Evolutionary conservation across 1,140 invertebrate species (phyloP), one percentile per base, ranked within the genome.

Genomic region (Bombus fervidus): DNA sequence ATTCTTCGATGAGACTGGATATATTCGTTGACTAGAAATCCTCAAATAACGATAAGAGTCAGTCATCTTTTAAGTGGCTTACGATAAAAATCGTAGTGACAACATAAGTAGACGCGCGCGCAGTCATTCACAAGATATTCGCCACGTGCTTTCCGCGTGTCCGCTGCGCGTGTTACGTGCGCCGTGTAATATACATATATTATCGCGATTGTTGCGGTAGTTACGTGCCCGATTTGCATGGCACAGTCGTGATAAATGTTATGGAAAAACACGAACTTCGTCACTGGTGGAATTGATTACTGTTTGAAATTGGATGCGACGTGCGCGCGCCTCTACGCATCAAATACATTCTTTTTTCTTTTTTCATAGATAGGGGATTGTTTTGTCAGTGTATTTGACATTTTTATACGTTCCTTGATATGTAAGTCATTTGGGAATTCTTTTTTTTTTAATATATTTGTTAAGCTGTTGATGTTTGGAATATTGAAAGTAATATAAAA

Each of bases 211-310:
- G 64, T 79, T 57, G 41, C 22, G 34, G 66, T 39, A 25, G 31
- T 59, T 53, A 39, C 57, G 72, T 81, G 41, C 53, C 57, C 18
- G 53, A 41, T 64, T 77, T 53, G 13, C 25, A n/a, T 28, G 47
- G 13, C 3, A 34, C 22, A 28, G 43, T 13, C 34, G 74, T 47
- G 72, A 31, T 53, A 66, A 81, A 74, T 57, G 41, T 39, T 59
- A 59, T 85, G 83, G 83, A 85, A 85, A 85, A 85, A 85, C 37
- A 81, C 78, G 43, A 85, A n/a, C 41, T 68, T 57, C 78, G 77
- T 81, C 77, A 74, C 13, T 57, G 25, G 3, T 47, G 73, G 39
- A 77, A 79, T 62, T 79, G 74, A 57, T 85, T 68, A 31, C 15
- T 39, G 34, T 57, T 41, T 37, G 28, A 68, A 81, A 81, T 73